Evolutionary conservation across 2,888 invertebrate species (phyloP).

Genomic region (Drepana falcataria): DNA sequence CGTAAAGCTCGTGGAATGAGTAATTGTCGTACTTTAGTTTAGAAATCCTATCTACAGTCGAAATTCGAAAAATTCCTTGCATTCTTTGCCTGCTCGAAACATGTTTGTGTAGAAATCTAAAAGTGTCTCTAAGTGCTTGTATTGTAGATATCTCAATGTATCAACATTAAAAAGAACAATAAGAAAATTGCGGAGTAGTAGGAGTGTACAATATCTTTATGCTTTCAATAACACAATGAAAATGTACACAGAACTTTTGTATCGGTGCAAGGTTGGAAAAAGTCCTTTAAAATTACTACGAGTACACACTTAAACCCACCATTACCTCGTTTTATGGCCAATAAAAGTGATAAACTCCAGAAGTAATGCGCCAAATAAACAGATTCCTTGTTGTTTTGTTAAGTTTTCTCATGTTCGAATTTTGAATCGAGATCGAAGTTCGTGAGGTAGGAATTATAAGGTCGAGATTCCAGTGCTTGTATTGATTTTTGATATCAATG

Average conservation of each 20-base stretch:
- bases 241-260: slow-evolving; percentile 11
- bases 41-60: no score
- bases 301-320: slow-evolving; percentile 12
- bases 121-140: no score
- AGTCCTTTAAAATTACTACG: slow-evolving; percentile 14
- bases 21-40: no score
- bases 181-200: slow-evolving; percentile 12
- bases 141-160: no score
- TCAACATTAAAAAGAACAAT: no score
- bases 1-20: no score
- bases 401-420: background rate
- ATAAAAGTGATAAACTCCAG: slow-evolving; percentile 30
- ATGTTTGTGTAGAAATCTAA: no score
- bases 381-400: background rate
- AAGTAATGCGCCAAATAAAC: slow-evolving; percentile 23
- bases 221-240: slow-evolving; percentile 10
- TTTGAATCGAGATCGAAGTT: background rate
- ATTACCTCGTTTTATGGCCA: slow-evolving; percentile 25
- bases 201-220: slow-evolving; percentile 2
- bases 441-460: background rate
- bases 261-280: background rate
- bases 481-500: background rate
- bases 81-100: no score
- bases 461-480: background rate
- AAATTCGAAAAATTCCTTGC: no score